Conservation (phyloP, 2,888 invertebrate species). For the Julus scandinavius region DNA sequence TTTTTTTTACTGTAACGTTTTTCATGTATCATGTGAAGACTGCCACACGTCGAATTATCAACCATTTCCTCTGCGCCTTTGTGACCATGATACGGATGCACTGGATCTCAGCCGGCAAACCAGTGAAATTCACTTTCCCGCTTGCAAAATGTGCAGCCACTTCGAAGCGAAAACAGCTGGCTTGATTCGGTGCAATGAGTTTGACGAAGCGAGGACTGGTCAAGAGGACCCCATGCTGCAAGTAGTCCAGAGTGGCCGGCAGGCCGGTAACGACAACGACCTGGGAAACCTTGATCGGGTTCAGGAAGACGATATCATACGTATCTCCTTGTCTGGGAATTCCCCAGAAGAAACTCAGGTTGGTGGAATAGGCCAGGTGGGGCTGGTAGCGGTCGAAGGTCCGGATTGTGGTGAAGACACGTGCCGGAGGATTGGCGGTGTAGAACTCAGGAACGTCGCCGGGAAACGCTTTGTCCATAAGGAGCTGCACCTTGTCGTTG, state of each 20-base stretch:
- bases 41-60: slow-evolving; percentile 65
- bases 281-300: slow-evolving; percentile 61
- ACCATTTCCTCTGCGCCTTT: slow-evolving; percentile 64
- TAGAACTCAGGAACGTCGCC: slow-evolving; percentile 58
- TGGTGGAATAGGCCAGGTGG: slow-evolving; percentile 63
- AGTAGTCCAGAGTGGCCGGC: slow-evolving; percentile 57
- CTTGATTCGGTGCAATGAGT: slow-evolving; percentile 58
- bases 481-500: slow-evolving; percentile 63
- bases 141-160: slow-evolving; percentile 61
- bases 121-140: slow-evolving; percentile 62
- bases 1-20: too few species aligned
- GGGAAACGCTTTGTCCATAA: slow-evolving; percentile 63
- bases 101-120: slow-evolving; percentile 62
- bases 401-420: slow-evolving; percentile 64
- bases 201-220: slow-evolving; percentile 60
- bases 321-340: slow-evolving; percentile 63
- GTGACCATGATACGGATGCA: slow-evolving; percentile 64
- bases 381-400: slow-evolving; percentile 62
- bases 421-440: slow-evolving; percentile 65
- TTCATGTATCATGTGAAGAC: slow-evolving; percentile 60
- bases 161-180: slow-evolving; percentile 61
- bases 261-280: slow-evolving; percentile 63
- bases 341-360: slow-evolving; percentile 66
- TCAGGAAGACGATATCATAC: slow-evolving; percentile 63
- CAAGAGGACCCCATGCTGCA: slow-evolving; percentile 62